Evolutionary conservation across 2,113 vertebrate species (phyloP).

Genomic region (Empidonax traillii): DNA sequence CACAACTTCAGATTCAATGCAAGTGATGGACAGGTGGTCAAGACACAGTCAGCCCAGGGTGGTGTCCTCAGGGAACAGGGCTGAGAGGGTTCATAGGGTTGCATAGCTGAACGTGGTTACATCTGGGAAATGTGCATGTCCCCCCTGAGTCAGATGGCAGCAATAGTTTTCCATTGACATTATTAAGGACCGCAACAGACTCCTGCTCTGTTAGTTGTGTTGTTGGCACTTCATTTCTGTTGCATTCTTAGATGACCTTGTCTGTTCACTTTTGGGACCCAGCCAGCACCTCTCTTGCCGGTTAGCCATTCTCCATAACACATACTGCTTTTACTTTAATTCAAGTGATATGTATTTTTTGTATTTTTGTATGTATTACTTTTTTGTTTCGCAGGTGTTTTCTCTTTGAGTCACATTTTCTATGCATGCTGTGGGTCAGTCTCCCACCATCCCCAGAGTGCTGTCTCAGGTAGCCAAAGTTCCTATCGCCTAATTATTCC

Average conservation of each 20-base stretch:
- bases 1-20: background rate
- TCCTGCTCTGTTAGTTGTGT: rapidly evolving
- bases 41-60: background rate
- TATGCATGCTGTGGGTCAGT: background rate
- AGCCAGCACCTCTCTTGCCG: background rate
- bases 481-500: background rate
- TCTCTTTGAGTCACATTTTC: background rate
- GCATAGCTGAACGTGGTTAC: background rate
- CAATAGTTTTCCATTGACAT: background rate
- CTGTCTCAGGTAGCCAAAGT: background rate
- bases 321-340: background rate
- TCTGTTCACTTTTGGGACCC: background rate
- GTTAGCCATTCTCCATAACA: background rate
- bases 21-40: background rate
- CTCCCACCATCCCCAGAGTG: background rate
- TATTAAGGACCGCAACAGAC: background rate
- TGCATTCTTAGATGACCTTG: background rate
- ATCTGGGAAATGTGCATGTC: background rate
- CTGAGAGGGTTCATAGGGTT: background rate
- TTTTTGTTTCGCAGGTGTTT: background rate
- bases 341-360: background rate
- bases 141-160: background rate
- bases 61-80: background rate
- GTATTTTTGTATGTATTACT: background rate
- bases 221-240: background rate